Evolutionary conservation across 2,888 invertebrate genomes (phyloP), one percentile per base, ranked within the genome.

Genomic region (Protodeltote pygarga): DNA sequence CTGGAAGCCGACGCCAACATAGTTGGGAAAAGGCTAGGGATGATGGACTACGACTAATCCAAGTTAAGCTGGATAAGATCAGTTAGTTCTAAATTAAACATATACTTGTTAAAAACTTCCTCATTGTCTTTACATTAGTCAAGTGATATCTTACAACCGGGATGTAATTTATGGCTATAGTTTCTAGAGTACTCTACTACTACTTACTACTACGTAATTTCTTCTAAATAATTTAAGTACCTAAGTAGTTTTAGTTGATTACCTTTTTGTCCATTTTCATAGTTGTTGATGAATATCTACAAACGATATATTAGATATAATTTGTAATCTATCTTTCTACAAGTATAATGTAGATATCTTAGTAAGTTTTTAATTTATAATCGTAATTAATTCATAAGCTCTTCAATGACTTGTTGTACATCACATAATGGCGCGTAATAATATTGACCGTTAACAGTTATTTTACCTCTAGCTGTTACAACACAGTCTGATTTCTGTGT

Each of bases 81-180:
- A 27, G 55, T 54, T 53, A 53, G 55, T 40, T 23, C 25, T 15
- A n/a, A 20, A 47, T 47, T 17, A 20, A 31, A 39, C 19, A 27
- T 37, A 6, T 34, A 27, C n/a, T 28, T 24, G 34, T 33, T 32
- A 34, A 11, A 15, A 28, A 32, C 19, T 23, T 33, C 20, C 5
- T 48, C 11, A 29, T 20, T 21, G 9, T n/a, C 27, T 40, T 13
- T 20, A 32, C 21, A 27, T 20, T 25, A 29, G 16, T 13, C 13
- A 29, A 20, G n/a, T 15, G 13, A 10, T 4, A 5, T 17, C 25
- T 17, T 10, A 21, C 3, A 24, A 10, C n/a, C 19, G 9, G 27
- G 6, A 1, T 24, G 10, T 27, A 8, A 24, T 11, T 24, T 24
- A 10, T 10, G 0, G 1, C 2, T 1, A 5, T 6, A n/a, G 11